Evolutionary conservation across 2,113 vertebrate species (phyloP).

Genomic region (Symphodus melops): DNA sequence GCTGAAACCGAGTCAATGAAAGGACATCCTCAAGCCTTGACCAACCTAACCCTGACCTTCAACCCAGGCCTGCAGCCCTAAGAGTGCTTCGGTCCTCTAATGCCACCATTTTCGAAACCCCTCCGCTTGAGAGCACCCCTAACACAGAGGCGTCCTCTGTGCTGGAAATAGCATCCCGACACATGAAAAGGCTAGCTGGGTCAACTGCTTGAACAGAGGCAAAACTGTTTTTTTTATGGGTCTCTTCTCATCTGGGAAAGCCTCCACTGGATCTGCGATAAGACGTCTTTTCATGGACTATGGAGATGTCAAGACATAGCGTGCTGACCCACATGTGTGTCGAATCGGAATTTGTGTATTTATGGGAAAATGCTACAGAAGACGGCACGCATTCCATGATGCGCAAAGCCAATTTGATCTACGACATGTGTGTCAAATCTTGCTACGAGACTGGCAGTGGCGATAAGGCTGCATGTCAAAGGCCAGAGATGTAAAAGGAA

Average conservation of each 20-base stretch:
- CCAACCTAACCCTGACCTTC: constrained; percentile 37
- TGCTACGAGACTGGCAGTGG: constrained; percentile 16
- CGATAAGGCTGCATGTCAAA: constrained; percentile 61
- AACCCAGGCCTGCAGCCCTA: constrained; percentile 8
- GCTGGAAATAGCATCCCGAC: constrained; percentile 69
- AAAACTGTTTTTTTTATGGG: constrained; percentile 77
- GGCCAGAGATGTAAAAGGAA: constrained; percentile 23
- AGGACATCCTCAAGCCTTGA: not conserved
- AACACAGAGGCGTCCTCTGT: constrained; percentile 69
- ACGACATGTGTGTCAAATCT: constrained; percentile 58
- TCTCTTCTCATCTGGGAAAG: constrained; percentile 53
- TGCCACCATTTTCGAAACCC: constrained; percentile 57
- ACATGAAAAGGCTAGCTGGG: constrained; percentile 71
- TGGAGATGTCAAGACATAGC: constrained; percentile 45
- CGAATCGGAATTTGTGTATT: constrained; percentile 71
- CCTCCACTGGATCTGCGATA: constrained; percentile 49
- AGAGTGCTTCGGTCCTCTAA: constrained; percentile 35
- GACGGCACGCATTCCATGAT: constrained; percentile 42
- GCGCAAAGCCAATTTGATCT: constrained; percentile 50
- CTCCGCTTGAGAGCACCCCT: constrained; percentile 39
- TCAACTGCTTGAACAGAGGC: constrained; percentile 75
- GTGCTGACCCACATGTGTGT: constrained; percentile 65
- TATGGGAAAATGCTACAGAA: constrained; percentile 63
- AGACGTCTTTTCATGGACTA: constrained; percentile 65
- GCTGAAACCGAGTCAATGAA: constrained; percentile 11